Conservation (phyloP, 2,797 vertebrate species). For the Peromyscus attwateri region DNA sequence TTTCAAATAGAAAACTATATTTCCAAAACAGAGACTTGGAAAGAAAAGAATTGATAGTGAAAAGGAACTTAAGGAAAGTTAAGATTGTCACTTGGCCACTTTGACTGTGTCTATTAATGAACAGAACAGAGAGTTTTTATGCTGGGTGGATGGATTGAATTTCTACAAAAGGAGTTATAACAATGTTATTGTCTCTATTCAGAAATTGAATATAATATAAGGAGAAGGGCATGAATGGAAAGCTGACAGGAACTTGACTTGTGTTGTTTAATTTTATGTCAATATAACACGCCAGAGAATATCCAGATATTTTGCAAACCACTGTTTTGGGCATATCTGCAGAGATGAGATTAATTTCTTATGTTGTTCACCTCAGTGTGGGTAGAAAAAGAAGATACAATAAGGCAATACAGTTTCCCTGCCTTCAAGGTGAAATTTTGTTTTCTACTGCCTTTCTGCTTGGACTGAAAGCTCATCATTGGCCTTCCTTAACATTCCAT, state of each 20-base stretch:
- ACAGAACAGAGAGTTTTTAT: not conserved
- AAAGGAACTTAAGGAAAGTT: not conserved
- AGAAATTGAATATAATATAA: not conserved
- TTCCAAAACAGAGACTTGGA: not conserved
- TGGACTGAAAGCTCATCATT: not conserved
- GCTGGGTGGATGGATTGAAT: not conserved
- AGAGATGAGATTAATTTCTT: not conserved
- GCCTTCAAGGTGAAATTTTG: not conserved
- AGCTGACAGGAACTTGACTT: not conserved
- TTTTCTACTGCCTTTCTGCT: not conserved
- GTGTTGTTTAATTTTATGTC: not conserved
- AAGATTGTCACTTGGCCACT: not conserved
- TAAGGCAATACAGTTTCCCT: not conserved
- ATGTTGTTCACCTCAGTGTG: not conserved
- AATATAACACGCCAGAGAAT: not conserved
- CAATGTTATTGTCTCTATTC: not conserved
- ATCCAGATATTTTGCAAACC: not conserved
- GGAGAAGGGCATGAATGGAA: not conserved
- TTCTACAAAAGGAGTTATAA: not conserved
- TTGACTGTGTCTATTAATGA: not conserved
- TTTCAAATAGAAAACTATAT: not conserved
- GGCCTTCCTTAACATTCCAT: not conserved
- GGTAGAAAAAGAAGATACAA: not conserved
- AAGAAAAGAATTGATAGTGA: not conserved
- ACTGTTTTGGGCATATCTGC: not conserved